Evolutionary conservation across 2,888 invertebrate species (phyloP).

Genomic region (Xestia sexstrigata): DNA sequence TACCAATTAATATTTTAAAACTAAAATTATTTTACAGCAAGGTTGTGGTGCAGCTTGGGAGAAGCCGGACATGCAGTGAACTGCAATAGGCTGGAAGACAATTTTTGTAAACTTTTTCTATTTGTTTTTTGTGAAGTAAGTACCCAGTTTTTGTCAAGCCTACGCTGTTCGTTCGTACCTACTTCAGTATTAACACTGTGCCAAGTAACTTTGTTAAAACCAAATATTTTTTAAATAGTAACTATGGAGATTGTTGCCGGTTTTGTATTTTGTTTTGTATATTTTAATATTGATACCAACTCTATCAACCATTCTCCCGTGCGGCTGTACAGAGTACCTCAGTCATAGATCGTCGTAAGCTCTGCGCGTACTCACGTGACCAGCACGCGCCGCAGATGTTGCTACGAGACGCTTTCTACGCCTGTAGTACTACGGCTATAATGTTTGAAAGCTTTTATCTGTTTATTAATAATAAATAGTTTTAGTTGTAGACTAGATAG

Average conservation of each 20-base stretch:
- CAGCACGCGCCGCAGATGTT: conserved; percentile 23
- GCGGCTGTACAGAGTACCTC: conserved; percentile 46
- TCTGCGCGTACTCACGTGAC: conserved; percentile 38
- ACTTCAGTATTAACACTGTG: neutral
- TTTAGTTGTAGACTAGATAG: neutral
- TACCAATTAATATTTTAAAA: neutral
- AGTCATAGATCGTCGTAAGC: conserved; percentile 32
- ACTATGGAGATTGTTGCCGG: neutral
- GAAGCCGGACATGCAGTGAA: neutral
- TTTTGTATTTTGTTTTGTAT: too few relatives aligned
- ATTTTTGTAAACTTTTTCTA: too few relatives aligned
- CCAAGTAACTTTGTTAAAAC: neutral
- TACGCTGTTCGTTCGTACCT: neutral
- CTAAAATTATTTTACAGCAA: neutral
- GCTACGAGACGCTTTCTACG: conserved; percentile 14
- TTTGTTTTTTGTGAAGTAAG: neutral
- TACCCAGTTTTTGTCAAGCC: neutral
- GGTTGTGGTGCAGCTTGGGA: neutral
- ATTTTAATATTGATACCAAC: neutral
- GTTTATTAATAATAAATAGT: conserved; percentile 4
- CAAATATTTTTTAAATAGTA: neutral
- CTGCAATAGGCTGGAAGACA: neutral
- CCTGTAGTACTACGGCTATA: conserved; percentile 2
- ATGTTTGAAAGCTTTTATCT: conserved; percentile 36
- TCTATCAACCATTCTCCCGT: conserved; percentile 1